phyloP scores from a whole-genome alignment of 2,888 invertebrate genomes.

The Diogma glabrata region DNA sequence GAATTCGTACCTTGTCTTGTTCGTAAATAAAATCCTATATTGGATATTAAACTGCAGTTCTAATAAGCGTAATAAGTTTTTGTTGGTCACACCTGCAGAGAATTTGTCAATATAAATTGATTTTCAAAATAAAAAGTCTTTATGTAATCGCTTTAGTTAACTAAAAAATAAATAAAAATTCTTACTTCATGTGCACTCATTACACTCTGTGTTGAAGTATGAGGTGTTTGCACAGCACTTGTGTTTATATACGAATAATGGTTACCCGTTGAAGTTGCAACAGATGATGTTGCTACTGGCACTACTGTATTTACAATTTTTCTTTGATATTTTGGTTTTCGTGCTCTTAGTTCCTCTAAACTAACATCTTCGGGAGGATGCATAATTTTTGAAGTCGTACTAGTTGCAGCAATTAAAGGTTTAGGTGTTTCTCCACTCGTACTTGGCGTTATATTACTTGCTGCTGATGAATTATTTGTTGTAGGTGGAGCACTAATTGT shows the following conservation, averaged over 20 bases:
- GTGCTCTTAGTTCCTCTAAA: constrained; percentile 68
- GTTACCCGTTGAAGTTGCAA: constrained; percentile 24
- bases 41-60: no score
- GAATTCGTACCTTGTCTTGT: no score
- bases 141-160: no score
- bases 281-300: constrained; percentile 15
- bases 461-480: constrained; percentile 29
- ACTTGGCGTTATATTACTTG: constrained; percentile 17
- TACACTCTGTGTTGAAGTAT: constrained; percentile 13
- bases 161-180: background rate
- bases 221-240: constrained; percentile 17
- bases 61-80: no score
- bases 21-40: no score
- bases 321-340: constrained; percentile 53
- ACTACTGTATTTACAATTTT: constrained; percentile 22
- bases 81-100: no score
- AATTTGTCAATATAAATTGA: no score
- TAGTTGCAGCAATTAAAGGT: constrained; percentile 60
- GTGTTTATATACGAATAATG: no score
- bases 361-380: constrained; percentile 92
- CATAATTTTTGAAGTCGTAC: constrained; percentile 78
- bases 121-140: no score
- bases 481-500: constrained; percentile 68
- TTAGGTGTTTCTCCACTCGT: constrained; percentile 28
- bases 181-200: constrained; percentile 35